Percentiles rank a stretch among this genome's conserved stretches.
These are phyloP conservation scores for Carapus acus DNA, from an alignment of 2,797 vertebrate species.

Conservation along the genomic window DNA sequence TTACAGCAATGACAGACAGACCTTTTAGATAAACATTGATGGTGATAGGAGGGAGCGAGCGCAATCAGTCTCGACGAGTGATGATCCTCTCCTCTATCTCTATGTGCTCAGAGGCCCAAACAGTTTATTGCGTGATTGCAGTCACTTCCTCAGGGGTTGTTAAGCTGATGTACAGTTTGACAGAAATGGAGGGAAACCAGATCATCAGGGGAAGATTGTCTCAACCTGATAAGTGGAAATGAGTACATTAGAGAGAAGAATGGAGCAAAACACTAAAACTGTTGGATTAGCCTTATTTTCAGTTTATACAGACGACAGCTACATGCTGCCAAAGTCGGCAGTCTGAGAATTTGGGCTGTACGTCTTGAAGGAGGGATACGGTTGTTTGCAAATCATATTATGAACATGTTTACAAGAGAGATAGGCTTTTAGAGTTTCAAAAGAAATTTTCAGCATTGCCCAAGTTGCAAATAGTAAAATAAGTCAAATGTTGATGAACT, in stretches of 20 bases:
- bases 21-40: slow-evolving; percentile 71
- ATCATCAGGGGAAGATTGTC: slow-evolving; percentile 87
- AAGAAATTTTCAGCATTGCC: too few species aligned
- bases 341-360: slow-evolving; percentile 22
- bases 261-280: slow-evolving; percentile 62
- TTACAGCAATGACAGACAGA: slow-evolving; percentile 59
- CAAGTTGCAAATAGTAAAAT: too few species aligned
- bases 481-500: too few species aligned
- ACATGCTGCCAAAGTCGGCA: slow-evolving; percentile 48
- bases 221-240: slow-evolving; percentile 92
- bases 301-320: slow-evolving; percentile 54
- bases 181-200: slow-evolving; percentile 94
- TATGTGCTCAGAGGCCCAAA: slow-evolving; percentile 83
- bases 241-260: slow-evolving; percentile 75
- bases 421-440: too few species aligned
- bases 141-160: slow-evolving; percentile 93
- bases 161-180: slow-evolving; percentile 92
- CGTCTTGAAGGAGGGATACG: slow-evolving; percentile 6
- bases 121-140: slow-evolving; percentile 98
- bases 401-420: background rate
- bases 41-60: slow-evolving; percentile 66
- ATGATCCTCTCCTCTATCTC: slow-evolving; percentile 81
- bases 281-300: slow-evolving; percentile 63
- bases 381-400: background rate
- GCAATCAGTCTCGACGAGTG: slow-evolving; percentile 66